A percentile compares a stretch with the other conserved stretches of the same genome.
phyloP scores from a whole-genome alignment of 1,140 invertebrate genomes.

The Magallana gigas region DNA sequence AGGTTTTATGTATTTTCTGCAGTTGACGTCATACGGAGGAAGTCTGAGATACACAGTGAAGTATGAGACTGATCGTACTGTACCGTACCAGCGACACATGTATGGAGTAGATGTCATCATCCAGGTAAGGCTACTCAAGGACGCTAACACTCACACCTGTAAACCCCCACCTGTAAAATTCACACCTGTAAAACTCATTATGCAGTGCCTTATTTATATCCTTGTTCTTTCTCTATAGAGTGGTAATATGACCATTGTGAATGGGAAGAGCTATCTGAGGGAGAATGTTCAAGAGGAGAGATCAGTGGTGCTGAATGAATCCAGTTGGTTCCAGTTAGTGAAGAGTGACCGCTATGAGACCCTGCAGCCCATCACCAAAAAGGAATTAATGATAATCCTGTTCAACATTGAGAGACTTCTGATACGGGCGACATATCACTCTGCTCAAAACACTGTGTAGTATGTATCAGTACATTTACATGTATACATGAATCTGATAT shows the following conservation, averaged over 20 bases:
- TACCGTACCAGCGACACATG: conserved; percentile 60
- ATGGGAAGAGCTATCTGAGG: conserved; percentile 84
- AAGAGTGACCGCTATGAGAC: conserved; percentile 41
- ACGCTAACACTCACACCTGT: too few species aligned
- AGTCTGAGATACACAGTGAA: conserved; percentile 87
- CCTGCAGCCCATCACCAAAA: conserved; percentile 79
- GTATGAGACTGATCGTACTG: conserved; percentile 84
- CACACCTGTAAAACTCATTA: too few species aligned
- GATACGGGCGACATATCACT: conserved; percentile 94
- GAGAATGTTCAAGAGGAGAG: conserved; percentile 83
- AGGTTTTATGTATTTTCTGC: background rate
- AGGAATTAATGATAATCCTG: conserved; percentile 91
- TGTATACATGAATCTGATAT: too few species aligned
- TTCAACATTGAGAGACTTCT: conserved; percentile 89
- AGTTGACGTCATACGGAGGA: conserved; percentile 90
- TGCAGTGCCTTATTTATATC: too few species aligned
- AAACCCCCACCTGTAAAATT: too few species aligned
- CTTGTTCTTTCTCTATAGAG: conserved; percentile 75
- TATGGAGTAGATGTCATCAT: conserved; percentile 89
- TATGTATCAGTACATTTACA: conserved; percentile 49
- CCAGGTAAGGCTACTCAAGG: conserved; percentile 81
- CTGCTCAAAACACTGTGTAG: conserved; percentile 85
- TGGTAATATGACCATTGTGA: conserved; percentile 83
- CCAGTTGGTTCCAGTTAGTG: conserved; percentile 76
- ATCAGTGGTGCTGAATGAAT: conserved; percentile 81